Evolutionary conservation across 2,797 vertebrate genomes (phyloP), one percentile per base, ranked within the genome.

Genomic region (Ceyx erithaca): DNA sequence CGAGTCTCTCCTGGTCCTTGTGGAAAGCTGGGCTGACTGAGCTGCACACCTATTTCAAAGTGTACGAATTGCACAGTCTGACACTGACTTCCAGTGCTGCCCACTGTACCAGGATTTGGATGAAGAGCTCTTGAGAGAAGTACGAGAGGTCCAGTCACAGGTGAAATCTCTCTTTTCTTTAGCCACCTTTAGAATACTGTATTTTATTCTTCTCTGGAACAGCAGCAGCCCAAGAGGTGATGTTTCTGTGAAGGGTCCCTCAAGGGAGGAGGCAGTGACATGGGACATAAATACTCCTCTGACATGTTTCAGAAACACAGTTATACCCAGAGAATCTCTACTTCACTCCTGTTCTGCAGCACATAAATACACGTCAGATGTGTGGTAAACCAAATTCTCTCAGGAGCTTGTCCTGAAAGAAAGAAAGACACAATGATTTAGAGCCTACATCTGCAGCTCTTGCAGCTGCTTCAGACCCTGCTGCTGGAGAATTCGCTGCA

Each of bases 391-490:
- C 83, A 80, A 94, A 90, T 95, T 64, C 69, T 94, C 92, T 64
- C 91, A 96, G 91, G 96, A 96, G 87, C 67, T 94, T 90, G 92
- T 97, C 95, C 93, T 84, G 77, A 94, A 96, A 96, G 92, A 86
- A 63, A 66, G 69, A 96, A 97, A 94, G 94, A 89, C 71, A 77
- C 35, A 54, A 79, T 96, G 93, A 97, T 96, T 97, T 97, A 96
- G 84, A 85, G 85, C 14, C 61, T 68, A 78, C 81, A 95, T 96
- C 94, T 97, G 95, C 90, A 93, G 43, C 20, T 72, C 79, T 93
- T 52, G 20, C 83, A 96, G 92, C 84, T 93, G 89, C 72, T 93
- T 90, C 11, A 2, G 83, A 87, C 35, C 93, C 84, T 93, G 77
- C 84, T 95, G 76, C 77, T 76, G 78, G 80, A 93, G 68, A 80